These are phyloP conservation scores for Drosophila biarmipes DNA, from an alignment of 1,140 invertebrate genomes.

Conservation along the genomic window DNA sequence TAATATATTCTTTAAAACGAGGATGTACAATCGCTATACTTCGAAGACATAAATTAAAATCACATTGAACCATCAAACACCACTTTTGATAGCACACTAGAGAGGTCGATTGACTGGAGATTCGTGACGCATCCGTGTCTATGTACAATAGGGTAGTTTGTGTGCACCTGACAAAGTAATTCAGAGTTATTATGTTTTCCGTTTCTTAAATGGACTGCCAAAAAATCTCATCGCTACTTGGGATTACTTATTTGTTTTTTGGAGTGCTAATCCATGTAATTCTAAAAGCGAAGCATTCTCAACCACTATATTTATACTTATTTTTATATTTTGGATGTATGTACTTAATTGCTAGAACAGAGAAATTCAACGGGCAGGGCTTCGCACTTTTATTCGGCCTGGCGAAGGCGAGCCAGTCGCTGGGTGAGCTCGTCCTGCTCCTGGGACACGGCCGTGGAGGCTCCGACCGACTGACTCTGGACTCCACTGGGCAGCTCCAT, in stretches of 20 bases:
- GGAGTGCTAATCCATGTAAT: background rate
- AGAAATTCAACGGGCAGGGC: constrained; percentile 61
- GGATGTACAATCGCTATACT: too few relatives aligned
- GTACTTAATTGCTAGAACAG: constrained; percentile 68
- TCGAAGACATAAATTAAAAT: background rate
- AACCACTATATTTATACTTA: constrained; percentile 37
- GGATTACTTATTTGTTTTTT: background rate
- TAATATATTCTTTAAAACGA: too few relatives aligned
- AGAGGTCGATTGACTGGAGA: background rate
- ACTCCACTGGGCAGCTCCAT: constrained; percentile 97
- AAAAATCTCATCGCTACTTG: background rate
- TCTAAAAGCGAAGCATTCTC: constrained; percentile 4
- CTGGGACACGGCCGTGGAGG: constrained; percentile 89
- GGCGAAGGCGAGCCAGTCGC: constrained; percentile 95
- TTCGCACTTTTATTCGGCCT: constrained; percentile 87
- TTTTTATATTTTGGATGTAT: constrained; percentile 52
- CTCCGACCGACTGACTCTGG: constrained; percentile 89
- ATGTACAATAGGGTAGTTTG: background rate
- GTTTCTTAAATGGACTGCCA: background rate
- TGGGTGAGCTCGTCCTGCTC: constrained; percentile 98
- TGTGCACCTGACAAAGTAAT: background rate
- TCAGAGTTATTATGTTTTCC: background rate
- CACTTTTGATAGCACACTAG: too few relatives aligned
- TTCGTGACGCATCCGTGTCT: background rate
- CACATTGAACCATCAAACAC: background rate